Conservation (phyloP, 2,797 vertebrate genomes). For the Lepilemur ruficaudatus region DNA sequence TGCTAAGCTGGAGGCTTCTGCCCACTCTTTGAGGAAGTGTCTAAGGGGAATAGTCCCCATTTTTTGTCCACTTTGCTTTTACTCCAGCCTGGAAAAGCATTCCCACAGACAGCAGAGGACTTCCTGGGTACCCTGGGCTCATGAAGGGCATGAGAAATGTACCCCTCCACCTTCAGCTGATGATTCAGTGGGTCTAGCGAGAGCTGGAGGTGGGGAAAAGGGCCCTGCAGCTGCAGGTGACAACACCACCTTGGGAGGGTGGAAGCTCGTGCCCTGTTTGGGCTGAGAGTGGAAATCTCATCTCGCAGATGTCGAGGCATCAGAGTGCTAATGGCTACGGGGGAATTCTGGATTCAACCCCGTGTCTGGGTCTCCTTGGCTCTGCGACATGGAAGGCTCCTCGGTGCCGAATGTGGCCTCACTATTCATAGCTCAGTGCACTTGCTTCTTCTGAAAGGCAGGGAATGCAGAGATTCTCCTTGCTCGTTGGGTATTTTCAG, state of each 20-base stretch:
- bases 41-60: not conserved
- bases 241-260: fast-evolving
- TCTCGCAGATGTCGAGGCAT: not conserved
- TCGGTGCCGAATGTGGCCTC: not conserved
- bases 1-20: not conserved
- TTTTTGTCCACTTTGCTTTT: not conserved
- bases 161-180: not conserved
- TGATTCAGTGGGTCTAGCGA: fast-evolving
- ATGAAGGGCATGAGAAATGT: not conserved
- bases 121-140: not conserved
- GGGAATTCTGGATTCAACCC: not conserved
- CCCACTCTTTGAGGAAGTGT: not conserved
- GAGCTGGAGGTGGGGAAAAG: not conserved
- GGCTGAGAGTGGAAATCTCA: not conserved
- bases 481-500: not conserved
- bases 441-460: not conserved
- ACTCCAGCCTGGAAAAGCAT: not conserved
- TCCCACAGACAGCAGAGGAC: not conserved
- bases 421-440: not conserved
- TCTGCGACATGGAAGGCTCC: not conserved
- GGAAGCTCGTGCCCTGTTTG: not conserved
- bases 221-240: fast-evolving
- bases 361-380: not conserved
- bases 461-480: not conserved
- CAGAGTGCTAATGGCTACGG: not conserved